Percentiles rank a stretch among this genome's conserved stretches.
phyloP scores from a whole-genome alignment of 2,113 vertebrate genomes.

The Phrynocephalus versicolor region DNA sequence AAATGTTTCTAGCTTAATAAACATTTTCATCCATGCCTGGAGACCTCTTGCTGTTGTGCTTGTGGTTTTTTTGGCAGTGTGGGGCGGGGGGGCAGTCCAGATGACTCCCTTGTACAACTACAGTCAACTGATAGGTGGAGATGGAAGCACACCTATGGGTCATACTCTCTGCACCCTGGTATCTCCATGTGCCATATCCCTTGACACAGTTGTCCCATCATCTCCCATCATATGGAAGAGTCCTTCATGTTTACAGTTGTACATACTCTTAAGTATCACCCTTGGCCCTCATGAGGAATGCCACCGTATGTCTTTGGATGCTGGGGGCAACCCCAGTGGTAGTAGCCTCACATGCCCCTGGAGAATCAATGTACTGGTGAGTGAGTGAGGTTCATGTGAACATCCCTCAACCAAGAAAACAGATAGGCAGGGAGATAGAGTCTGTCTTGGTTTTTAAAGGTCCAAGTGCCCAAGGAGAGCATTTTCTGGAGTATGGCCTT shows the following conservation, averaged over 20 bases:
- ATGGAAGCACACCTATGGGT: background rate
- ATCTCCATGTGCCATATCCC: background rate
- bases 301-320: background rate
- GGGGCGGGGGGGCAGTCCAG: background rate
- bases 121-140: background rate
- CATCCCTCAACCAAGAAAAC: background rate
- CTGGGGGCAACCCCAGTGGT: background rate
- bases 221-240: too few species aligned
- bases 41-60: background rate
- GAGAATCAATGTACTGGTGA: too few species aligned
- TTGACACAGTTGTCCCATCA: background rate
- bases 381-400: background rate
- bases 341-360: background rate
- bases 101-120: background rate
- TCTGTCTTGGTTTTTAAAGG: background rate
- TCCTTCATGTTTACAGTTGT: background rate
- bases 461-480: background rate
- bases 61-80: too few species aligned
- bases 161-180: background rate
- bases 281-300: background rate
- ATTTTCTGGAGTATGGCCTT: background rate
- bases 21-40: background rate
- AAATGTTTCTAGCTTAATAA: background rate
- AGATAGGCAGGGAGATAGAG: background rate
- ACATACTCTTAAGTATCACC: background rate